Base-by-base conservation (phyloP, 2,888 invertebrate genomes). In the Thelaira solivaga region DNA sequence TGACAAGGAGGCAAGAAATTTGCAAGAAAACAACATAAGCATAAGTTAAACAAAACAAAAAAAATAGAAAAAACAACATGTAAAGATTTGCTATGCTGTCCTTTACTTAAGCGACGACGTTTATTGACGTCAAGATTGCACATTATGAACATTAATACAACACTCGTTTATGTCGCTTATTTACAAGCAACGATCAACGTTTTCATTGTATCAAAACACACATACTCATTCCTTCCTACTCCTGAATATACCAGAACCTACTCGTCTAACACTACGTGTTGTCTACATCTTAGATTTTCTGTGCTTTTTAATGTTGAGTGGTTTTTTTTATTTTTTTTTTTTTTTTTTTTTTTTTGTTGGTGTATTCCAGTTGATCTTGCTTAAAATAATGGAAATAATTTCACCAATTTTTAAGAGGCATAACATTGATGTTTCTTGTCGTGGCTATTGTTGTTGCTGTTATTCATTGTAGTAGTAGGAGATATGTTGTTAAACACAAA, bases 81-180 rank as follows among this genome's bases (percentile, higher is more conserved):
- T 68, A 62, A 55, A 68, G 78, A 74, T 78, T 78, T 74, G 69
- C 74, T 68, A 47, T 68, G 69, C 69, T 74, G 78, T 78, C 78
- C 78, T 78, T 74, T 78, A 61, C 74, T 78, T 74, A 78, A 78
- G 75, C 82, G 84, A 84, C 85, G 86, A 86, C 87, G 87, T 86
- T 87, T 86, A 86, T 87, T 86, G 86, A 87, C 87, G 87, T 86
- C 84, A 85, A 85, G 86, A 87, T 86, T 86, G 87, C 87, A 86
- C 87, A 85, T 86, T 87, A 86, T 85, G 87, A 87, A 86, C 87
- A 87, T 86, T 86, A 86, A 86, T 85, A 84, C 86, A 86, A 86
- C 86, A 87, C 87, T 86, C 87, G 86, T 86, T 86, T 86, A 86
- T 84, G 87, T 85, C 86, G 86, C 86, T 86, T 86, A 86, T 85